Percentiles rank a stretch among this genome's conserved stretches.
Conservation (phyloP, 2,888 invertebrate genomes). For the Dermolepida albohirtum region DNA sequence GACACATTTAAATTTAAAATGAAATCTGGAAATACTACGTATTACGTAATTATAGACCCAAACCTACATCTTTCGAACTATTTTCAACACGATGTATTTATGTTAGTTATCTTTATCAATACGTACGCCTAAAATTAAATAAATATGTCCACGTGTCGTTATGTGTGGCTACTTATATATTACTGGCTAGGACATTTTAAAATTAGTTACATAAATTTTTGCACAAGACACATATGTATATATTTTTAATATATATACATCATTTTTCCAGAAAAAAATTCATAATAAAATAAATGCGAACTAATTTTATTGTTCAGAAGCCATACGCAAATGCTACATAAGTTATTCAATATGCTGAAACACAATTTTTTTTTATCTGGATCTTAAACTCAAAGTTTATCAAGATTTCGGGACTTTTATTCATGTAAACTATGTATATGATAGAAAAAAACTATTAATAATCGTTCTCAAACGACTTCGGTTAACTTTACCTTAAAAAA, state of each 20-base stretch:
- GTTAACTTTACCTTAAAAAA: no score
- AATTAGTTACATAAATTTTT: conserved; percentile 10
- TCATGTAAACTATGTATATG: no score
- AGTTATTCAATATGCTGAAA: no score
- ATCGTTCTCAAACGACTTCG: no score
- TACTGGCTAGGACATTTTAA: conserved; percentile 9
- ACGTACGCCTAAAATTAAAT: conserved; percentile 24
- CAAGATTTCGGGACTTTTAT: no score
- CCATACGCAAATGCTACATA: no score
- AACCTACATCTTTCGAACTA: conserved; percentile 22
- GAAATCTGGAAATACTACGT: not conserved
- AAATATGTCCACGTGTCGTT: conserved; percentile 30
- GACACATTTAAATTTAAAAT: no score
- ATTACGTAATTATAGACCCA: conserved; percentile 5
- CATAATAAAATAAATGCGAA: not conserved
- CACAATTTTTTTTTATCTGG: no score
- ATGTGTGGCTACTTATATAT: not conserved
- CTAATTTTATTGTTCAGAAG: no score
- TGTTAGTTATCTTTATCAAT: conserved; percentile 28
- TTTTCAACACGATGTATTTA: conserved; percentile 23
- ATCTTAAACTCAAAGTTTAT: no score
- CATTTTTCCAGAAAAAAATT: not conserved
- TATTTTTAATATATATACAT: not conserved
- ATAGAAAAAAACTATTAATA: no score
- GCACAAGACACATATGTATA: not conserved